Evolutionary conservation across 2,113 vertebrate genomes (phyloP).

Genomic region (Myanophis thanlyinensis): DNA sequence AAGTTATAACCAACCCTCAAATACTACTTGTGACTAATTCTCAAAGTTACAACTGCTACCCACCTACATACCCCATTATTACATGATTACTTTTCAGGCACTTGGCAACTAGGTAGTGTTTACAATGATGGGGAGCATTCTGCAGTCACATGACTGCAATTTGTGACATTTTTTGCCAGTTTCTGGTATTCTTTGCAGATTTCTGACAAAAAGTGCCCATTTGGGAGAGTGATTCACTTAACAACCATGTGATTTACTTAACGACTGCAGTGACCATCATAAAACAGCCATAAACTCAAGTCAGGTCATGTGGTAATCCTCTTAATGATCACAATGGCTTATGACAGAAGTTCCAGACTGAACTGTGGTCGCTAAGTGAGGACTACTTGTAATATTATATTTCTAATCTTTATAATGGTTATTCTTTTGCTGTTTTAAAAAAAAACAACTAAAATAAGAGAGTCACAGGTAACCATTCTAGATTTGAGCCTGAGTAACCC

Average conservation of each 20-base stretch:
- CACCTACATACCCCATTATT: neutral
- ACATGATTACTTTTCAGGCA: neutral
- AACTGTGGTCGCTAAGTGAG: neutral
- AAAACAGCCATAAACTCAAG: neutral
- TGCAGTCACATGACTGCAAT: no score
- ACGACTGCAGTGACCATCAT: neutral
- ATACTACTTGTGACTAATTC: neutral
- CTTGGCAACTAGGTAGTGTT: neutral
- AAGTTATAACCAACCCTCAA: neutral
- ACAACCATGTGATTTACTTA: neutral
- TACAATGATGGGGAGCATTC: no score
- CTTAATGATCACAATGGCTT: neutral
- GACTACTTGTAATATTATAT: neutral
- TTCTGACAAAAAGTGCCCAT: neutral
- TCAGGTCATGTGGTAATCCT: neutral
- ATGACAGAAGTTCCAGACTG: neutral
- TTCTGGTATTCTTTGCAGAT: neutral
- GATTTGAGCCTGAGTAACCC: neutral
- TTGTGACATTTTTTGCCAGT: neutral
- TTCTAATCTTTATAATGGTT: neutral
- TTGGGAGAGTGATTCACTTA: neutral
- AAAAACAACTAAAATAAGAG: neutral
- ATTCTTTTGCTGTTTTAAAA: constrained; percentile 12
- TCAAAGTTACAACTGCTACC: neutral
- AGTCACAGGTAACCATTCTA: neutral